A percentile compares a stretch with the other conserved stretches of the same genome.
phyloP scores from a whole-genome alignment of 2,888 invertebrate species.

The Ptycholaimellus sp. region DNA sequence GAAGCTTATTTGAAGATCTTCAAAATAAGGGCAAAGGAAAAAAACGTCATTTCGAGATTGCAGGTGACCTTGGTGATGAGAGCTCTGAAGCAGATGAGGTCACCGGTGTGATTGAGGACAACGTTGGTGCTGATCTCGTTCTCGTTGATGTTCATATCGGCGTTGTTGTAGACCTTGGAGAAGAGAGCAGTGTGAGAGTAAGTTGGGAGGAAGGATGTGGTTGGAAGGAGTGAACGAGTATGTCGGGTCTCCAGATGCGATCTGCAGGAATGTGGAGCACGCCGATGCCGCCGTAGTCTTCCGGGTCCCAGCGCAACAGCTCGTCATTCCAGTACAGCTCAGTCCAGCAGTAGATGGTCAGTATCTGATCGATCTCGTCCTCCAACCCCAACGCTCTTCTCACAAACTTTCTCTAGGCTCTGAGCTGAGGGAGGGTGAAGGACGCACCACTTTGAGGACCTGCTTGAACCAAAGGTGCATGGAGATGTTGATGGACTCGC shows the following conservation, averaged over 20 bases:
- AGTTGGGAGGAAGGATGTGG: background rate
- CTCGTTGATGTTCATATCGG: slow-evolving; percentile 7
- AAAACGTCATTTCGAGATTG: slow-evolving; percentile 8
- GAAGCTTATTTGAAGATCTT: no score
- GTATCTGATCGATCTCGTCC: slow-evolving; percentile 9
- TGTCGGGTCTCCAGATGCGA: slow-evolving; percentile 7
- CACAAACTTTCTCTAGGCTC: background rate
- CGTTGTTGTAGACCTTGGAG: slow-evolving; percentile 2
- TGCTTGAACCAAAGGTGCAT: slow-evolving; percentile 9
- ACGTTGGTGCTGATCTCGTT: slow-evolving; percentile 7
- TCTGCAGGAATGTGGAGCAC: slow-evolving; percentile 5
- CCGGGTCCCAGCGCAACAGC: slow-evolving; percentile 7
- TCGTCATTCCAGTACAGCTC: slow-evolving; percentile 8
- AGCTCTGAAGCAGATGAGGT: slow-evolving; percentile 5
- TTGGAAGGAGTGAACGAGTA: slow-evolving; percentile 4
- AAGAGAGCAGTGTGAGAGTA: background rate
- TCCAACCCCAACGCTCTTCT: slow-evolving; percentile 1
- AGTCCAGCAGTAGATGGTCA: slow-evolving; percentile 7
- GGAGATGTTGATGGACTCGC: background rate
- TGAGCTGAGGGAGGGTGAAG: no score
- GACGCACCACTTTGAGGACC: slow-evolving; percentile 7
- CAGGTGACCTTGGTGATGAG: slow-evolving; percentile 7
- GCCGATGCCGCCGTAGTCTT: slow-evolving; percentile 5
- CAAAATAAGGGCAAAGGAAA: slow-evolving; percentile 8
- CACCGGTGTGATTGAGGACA: slow-evolving; percentile 6